These are phyloP conservation scores for Rachycentron canadum DNA, from an alignment of 2,797 vertebrate genomes.

Conservation along the genomic window DNA sequence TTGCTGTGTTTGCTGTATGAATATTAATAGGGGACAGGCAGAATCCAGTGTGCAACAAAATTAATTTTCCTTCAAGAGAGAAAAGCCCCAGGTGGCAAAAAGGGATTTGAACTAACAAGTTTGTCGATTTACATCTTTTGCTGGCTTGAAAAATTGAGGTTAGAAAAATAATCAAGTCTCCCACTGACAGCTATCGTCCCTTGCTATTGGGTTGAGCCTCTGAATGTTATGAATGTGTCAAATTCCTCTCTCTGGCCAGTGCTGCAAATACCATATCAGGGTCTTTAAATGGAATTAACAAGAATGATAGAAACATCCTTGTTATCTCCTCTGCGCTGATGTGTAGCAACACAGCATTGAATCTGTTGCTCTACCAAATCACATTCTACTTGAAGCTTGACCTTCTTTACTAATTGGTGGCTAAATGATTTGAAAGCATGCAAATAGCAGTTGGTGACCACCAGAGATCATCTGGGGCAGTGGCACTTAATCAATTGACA, in stretches of 20 bases:
- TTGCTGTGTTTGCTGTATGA: too few relatives aligned
- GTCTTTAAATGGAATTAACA: not conserved
- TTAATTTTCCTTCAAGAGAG: not conserved
- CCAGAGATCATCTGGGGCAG: conserved; percentile 34
- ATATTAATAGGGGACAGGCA: too few relatives aligned
- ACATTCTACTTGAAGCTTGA: conserved; percentile 40
- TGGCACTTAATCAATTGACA: conserved; percentile 18
- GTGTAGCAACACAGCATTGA: not conserved
- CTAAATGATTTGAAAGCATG: conserved; percentile 52
- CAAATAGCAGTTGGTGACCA: conserved; percentile 47
- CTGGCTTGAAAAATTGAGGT: not conserved
- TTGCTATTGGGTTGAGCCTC: not conserved
- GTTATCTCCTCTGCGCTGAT: conserved; percentile 12
- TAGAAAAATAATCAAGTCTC: not conserved
- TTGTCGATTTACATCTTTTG: not conserved
- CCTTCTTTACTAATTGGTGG: conserved; percentile 48
- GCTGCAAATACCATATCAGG: conserved; percentile 3
- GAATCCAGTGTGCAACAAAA: not conserved
- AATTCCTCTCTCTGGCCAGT: not conserved
- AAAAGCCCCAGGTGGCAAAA: not conserved
- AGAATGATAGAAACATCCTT: not conserved
- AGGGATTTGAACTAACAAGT: not conserved
- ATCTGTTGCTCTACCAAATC: conserved; percentile 33
- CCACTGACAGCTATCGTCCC: not conserved
- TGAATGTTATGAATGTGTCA: not conserved